Evolutionary conservation across 2,113 vertebrate genomes (phyloP), one percentile per base, ranked within the genome.

Genomic region (Brachyhypopomus occidentalis): DNA sequence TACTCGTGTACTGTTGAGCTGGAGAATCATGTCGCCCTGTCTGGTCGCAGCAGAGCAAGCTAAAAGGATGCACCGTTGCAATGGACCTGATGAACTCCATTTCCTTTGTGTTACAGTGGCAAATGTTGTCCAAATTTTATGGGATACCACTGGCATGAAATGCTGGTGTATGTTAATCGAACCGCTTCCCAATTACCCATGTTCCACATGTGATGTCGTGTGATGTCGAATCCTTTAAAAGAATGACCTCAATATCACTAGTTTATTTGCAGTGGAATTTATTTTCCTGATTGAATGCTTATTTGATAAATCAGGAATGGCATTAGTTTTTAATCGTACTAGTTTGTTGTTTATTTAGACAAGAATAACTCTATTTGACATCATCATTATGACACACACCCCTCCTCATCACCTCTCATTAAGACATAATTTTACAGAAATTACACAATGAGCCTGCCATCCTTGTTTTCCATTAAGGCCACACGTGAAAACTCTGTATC

Each of bases 401-500:
- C 59, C 69, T 25, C 9, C 6, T 14, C 30, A n/a, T 3, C n/a
- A 22, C 22, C 20, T 82, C 20, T 12, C 5, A 22, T 2, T n/a
- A 16, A 20, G 3, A 30, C 14, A 64, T 64, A 30, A 14, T 20
- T 19, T 0, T 56, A 27, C 7, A 75, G 55, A 23, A 69, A 36
- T 56, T 2, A 3, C 8, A 58, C 56, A 23, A 66, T 19, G 3
- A 38, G 30, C 6, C 20, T 60, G 30, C 9, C 2, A 52, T 52
- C 45, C 45, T 14, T 52, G 45, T 52, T 41, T 78, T 25, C n/a
- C 19, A 64, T 69, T 69, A 25, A 62, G 79, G 30, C 38, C 62
- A 59, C 41, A 76, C 36, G 59, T 59, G 17, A 23, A 38, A 62
- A 64, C 20, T 55, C 71, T 12, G 79, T 75, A 45, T 82, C 72